Conservation (phyloP, 1,140 invertebrate species). For the Leptinotarsa lineolata region DNA sequence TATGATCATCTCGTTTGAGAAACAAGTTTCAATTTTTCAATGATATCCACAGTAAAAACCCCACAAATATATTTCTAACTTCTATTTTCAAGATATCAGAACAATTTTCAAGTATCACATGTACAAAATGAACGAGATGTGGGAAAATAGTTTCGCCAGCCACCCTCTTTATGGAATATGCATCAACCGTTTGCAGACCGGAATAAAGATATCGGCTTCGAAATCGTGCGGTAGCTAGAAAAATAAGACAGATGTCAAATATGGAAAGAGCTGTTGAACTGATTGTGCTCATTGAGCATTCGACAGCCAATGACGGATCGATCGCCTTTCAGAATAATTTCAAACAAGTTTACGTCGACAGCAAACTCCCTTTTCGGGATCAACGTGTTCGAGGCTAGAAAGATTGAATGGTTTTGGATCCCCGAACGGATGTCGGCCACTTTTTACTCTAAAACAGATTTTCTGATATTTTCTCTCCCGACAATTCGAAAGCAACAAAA, state of each 20-base stretch:
- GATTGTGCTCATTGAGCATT: constrained; percentile 54
- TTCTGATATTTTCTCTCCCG: not conserved
- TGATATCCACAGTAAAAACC: no score
- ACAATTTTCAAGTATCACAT: no score
- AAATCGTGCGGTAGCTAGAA: constrained; percentile 14
- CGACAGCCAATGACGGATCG: constrained; percentile 55
- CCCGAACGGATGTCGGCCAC: not conserved
- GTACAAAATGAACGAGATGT: no score
- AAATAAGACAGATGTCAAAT: constrained; percentile 43
- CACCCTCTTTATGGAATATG: not conserved
- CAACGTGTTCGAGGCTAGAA: not conserved
- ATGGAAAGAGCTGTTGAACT: constrained; percentile 43
- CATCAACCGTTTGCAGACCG: not conserved
- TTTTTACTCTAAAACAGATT: not conserved
- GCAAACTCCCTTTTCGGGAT: not conserved
- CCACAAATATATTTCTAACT: no score
- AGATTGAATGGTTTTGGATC: constrained; percentile 1
- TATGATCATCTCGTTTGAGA: no score
- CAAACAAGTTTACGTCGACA: constrained; percentile 4
- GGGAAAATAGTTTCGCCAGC: no score
- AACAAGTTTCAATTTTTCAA: no score
- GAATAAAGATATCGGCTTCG: not conserved
- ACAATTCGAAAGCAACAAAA: no score
- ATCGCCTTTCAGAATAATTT: constrained; percentile 41
- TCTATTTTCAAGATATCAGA: no score